Conservation (phyloP, 2,888 invertebrate genomes). For the Pandemis heparana region DNA sequence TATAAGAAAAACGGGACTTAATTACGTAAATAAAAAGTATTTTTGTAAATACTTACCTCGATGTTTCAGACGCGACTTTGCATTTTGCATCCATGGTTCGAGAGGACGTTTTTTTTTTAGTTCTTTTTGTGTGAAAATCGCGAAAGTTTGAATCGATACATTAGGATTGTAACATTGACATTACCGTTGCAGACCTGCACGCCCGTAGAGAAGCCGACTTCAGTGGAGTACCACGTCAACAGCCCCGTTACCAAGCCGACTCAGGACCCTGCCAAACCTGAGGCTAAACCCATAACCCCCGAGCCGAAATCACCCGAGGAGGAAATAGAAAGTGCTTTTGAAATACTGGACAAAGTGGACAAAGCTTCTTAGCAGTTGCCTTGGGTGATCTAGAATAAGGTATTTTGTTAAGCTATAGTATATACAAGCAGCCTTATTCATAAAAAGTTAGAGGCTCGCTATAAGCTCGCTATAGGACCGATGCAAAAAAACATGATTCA, state of each 20-base stretch:
- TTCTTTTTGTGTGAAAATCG: too few species aligned
- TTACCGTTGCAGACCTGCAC: slow-evolving; percentile 59
- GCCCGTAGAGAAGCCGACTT: slow-evolving; percentile 61
- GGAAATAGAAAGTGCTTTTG: slow-evolving; percentile 79
- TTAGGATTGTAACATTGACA: neutral
- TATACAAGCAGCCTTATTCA: too few species aligned
- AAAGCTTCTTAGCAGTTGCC: slow-evolving; percentile 26
- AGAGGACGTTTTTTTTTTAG: too few species aligned
- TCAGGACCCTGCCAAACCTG: slow-evolving; percentile 44
- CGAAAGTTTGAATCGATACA: too few species aligned
- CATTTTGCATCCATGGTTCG: too few species aligned
- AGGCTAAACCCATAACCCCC: slow-evolving; percentile 43
- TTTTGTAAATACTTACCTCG: too few species aligned
- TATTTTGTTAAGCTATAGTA: neutral
- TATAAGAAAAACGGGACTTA: too few species aligned
- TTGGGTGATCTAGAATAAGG: neutral
- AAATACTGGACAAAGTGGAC: slow-evolving; percentile 69
- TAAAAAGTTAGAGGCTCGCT: too few species aligned
- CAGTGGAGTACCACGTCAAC: slow-evolving; percentile 69
- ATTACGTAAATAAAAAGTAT: too few species aligned
- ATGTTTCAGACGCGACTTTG: too few species aligned
- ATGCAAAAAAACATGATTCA: too few species aligned
- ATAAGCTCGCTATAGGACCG: too few species aligned
- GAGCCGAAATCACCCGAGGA: slow-evolving; percentile 69
- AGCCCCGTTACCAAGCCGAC: slow-evolving; percentile 44